Base-by-base conservation (phyloP, 2,888 invertebrate species). In the Lasioglossum marginatum region DNA sequence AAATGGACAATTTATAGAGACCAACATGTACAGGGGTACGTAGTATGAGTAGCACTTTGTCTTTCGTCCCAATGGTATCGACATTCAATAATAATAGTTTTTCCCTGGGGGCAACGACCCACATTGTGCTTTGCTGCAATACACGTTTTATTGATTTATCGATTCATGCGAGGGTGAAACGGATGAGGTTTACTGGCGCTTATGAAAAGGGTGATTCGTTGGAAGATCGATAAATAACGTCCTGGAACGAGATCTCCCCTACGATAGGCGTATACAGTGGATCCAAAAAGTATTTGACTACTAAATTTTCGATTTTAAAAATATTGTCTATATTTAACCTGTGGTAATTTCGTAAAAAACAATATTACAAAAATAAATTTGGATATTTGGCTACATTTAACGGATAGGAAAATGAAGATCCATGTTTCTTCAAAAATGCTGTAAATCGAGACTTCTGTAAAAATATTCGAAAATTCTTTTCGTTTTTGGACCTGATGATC, bases 111-210 rank as follows among this genome's bases (percentile, higher is more conserved):
- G 79, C 75, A 87, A 70, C 66, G 74, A 82, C 87, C 81, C 74
- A 43, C n/a, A 52, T 40, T 75, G 48, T 75, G 72, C 60, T 80
- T 37, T 14, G 52, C 60, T 34, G 43, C 43, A 63, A 75, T 77
- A 77, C 77, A 40, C 63, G 60, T 76, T 82, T 77, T 78, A 86
- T 86, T 81, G 86, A 86, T 85, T 86, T 86, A 86, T 86, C 79
- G 85, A 87, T 74, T 66, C 85, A 77, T 40, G 48, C n/a, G 52
- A 82, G 74, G 72, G 85, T 45, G 73, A 68, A n/a, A 60, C 43
- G n/a, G 43, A 27, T 27, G 34, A 52, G 27, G 60, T 73, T 79
- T 77, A 34, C 43, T 45, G 45, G 52, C 70, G 45, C n/a, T 34
- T 71, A 66, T 43, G 48, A 60, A 77, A 66, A 34, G 77, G 52